Conservation (phyloP, 1,140 invertebrate species). For the Drosophila mojavensis region DNA sequence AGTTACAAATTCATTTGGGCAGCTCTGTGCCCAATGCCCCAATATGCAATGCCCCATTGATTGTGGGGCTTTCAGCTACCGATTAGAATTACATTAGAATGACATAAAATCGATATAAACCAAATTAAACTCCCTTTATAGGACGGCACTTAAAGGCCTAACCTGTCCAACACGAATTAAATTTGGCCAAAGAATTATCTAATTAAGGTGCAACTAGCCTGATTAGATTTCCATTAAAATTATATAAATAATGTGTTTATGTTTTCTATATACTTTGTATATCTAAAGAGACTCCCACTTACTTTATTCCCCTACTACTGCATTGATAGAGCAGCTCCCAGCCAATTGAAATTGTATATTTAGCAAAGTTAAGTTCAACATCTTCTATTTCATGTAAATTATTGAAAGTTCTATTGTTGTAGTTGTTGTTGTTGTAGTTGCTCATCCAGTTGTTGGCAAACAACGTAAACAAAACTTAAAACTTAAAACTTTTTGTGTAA, state of each 20-base stretch:
- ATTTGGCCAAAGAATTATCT: neutral
- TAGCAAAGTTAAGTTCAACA: too few relatives aligned
- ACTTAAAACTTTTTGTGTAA: neutral
- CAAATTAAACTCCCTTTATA: slow-evolving; percentile 28
- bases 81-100: slow-evolving; percentile 32
- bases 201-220: neutral
- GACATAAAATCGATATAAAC: slow-evolving; percentile 66
- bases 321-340: too few relatives aligned
- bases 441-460: neutral
- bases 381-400: neutral
- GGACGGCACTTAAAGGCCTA: neutral
- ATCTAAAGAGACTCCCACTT: too few relatives aligned
- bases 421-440: neutral
- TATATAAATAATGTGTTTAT: too few relatives aligned
- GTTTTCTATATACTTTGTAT: too few relatives aligned
- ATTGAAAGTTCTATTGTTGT: neutral
- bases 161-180: slow-evolving; percentile 3
- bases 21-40: neutral
- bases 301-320: too few relatives aligned
- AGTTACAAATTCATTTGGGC: slow-evolving; percentile 40
- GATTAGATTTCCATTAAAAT: too few relatives aligned
- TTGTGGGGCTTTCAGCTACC: slow-evolving; percentile 11
- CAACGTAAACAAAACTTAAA: neutral
- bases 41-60: slow-evolving; percentile 26
- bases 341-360: too few relatives aligned